Conservation (phyloP, 2,797 vertebrate species). For the Myotis daubentonii region DNA sequence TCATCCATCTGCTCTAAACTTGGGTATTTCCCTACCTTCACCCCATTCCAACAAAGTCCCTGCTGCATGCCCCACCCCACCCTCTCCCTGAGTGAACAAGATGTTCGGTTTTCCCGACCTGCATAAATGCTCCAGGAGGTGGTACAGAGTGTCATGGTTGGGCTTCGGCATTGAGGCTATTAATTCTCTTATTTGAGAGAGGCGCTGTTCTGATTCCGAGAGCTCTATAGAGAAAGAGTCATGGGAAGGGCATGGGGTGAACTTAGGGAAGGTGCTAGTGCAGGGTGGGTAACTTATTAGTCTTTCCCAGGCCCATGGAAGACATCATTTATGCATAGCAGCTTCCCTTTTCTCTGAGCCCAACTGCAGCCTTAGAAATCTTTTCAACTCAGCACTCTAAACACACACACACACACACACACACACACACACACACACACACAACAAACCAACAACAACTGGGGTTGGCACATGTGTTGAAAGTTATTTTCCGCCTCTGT, state of each 20-base stretch:
- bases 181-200: slow-evolving; percentile 89
- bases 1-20: neutral
- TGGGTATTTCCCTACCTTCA: neutral
- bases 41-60: neutral
- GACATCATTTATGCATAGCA: neutral
- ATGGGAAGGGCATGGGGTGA: neutral
- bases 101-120: slow-evolving; percentile 84
- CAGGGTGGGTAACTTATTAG: neutral
- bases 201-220: slow-evolving; percentile 87
- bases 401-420: neutral
- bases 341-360: neutral
- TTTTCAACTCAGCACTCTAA: slow-evolving; percentile 4
- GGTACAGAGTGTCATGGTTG: slow-evolving; percentile 91
- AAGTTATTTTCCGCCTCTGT: neutral
- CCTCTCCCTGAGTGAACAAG: neutral
- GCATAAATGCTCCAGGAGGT: slow-evolving; percentile 91
- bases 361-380: slow-evolving; percentile 1
- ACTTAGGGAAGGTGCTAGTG: neutral
- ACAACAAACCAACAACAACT: neutral
- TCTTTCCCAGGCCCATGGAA: neutral
- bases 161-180: slow-evolving; percentile 89
- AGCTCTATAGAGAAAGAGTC: slow-evolving; percentile 86
- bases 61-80: neutral
- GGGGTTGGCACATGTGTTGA: neutral
- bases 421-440: neutral